Percentiles rank a stretch among this genome's conserved stretches.
These are phyloP conservation scores for Drosophila greeni DNA, from an alignment of 2,888 invertebrate genomes.

Conservation along the genomic window DNA sequence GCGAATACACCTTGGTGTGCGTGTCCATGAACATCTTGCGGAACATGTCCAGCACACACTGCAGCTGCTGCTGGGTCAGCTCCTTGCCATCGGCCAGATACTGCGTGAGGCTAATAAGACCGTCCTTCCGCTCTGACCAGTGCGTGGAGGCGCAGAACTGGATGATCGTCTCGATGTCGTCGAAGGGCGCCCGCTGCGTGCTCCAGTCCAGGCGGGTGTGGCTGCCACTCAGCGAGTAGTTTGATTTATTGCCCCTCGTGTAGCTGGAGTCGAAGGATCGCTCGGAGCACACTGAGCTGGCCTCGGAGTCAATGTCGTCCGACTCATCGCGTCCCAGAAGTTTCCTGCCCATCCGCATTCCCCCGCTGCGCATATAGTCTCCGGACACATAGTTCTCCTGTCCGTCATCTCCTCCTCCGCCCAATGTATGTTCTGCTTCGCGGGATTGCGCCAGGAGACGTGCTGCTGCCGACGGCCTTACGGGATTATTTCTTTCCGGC, in stretches of 20 bases:
- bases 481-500: slow-evolving; percentile 81
- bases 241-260: slow-evolving; percentile 88
- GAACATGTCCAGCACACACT: slow-evolving; percentile 94
- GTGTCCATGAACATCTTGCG: slow-evolving; percentile 99
- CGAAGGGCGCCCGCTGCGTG: slow-evolving; percentile 81
- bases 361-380: slow-evolving; percentile 67
- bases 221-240: slow-evolving; percentile 91
- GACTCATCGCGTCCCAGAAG: slow-evolving; percentile 85
- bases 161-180: slow-evolving; percentile 92
- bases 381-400: slow-evolving; percentile 58
- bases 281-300: slow-evolving; percentile 97
- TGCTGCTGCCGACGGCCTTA: slow-evolving; percentile 85
- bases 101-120: slow-evolving; percentile 88
- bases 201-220: slow-evolving; percentile 86
- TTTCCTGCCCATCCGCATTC: slow-evolving; percentile 84
- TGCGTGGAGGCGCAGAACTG: slow-evolving; percentile 92
- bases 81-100: slow-evolving; percentile 82
- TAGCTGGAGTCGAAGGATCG: slow-evolving; percentile 88
- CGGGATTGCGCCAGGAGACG: slow-evolving; percentile 90
- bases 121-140: slow-evolving; percentile 97
- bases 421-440: slow-evolving; percentile 91
- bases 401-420: slow-evolving; percentile 71
- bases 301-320: slow-evolving; percentile 89
- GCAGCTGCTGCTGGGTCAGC: slow-evolving; percentile 82
- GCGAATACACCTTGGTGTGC: slow-evolving; percentile 94